Evolutionary conservation across 2,113 vertebrate species (phyloP).

Genomic region (Scolopax mira): DNA sequence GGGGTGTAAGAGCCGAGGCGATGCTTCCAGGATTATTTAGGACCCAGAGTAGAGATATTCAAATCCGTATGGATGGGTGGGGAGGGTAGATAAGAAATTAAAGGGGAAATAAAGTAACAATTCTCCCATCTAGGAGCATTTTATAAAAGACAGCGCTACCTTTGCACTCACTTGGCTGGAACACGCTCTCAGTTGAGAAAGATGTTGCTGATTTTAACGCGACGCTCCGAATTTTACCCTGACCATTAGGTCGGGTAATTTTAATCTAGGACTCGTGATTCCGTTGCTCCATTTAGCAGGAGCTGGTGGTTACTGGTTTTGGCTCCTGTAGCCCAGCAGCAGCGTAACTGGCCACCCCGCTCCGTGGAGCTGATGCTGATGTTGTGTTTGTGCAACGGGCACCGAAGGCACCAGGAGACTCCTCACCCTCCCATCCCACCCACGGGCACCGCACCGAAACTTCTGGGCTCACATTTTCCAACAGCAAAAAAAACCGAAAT

Average conservation of each 20-base stretch:
- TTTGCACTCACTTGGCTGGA: neutral
- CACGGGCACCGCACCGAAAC: accelerated
- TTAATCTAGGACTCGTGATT: neutral
- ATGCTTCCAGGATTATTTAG: neutral
- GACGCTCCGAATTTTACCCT: neutral
- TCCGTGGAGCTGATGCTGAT: neutral
- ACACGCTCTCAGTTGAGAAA: neutral
- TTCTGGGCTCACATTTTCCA: neutral
- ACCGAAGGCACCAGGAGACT: neutral
- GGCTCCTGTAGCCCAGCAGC: accelerated
- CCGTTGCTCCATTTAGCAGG: accelerated
- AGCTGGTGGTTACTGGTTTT: neutral
- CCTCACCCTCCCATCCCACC: accelerated
- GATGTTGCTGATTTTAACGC: neutral
- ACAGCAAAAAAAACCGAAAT: neutral
- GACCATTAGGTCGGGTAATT: no score
- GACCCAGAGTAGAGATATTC: neutral
- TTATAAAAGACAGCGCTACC: neutral
- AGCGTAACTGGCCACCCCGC: no score
- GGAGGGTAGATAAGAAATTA: neutral
- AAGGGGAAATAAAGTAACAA: neutral
- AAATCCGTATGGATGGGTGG: neutral
- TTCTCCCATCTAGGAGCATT: neutral
- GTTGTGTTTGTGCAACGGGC: neutral
- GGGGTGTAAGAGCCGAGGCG: neutral